These are phyloP conservation scores for Amphipoea lucens DNA, from an alignment of 2,888 invertebrate species.

Conservation along the genomic window DNA sequence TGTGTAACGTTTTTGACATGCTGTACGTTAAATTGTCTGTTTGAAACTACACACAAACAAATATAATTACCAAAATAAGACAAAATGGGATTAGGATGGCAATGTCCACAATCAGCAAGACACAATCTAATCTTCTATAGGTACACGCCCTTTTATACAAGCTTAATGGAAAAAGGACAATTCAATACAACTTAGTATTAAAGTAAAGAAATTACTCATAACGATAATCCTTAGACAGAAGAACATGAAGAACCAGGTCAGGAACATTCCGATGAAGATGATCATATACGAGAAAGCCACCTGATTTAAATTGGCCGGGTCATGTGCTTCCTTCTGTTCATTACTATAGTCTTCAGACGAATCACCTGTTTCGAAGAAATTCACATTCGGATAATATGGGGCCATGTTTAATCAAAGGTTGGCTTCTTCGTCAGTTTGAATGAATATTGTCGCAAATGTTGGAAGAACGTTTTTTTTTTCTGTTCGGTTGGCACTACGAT, in stretches of 20 bases:
- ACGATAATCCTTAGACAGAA: conserved; percentile 81
- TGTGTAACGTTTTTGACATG: neutral
- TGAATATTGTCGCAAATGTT: neutral
- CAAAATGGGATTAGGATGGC: conserved; percentile 5
- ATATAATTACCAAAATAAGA: neutral
- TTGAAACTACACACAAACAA: neutral
- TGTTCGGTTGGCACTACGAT: neutral
- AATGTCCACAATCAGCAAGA: conserved; percentile 9
- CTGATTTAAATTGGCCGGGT: conserved; percentile 69
- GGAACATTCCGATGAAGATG: conserved; percentile 78
- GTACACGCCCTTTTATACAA: conserved; percentile 5
- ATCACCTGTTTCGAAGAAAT: conserved; percentile 46
- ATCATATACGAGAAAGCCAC: conserved; percentile 85
- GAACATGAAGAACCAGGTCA: conserved; percentile 82
- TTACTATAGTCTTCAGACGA: conserved; percentile 55
- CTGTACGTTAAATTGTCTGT: neutral
- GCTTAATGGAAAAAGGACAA: conserved; percentile 7
- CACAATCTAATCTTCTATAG: conserved; percentile 16
- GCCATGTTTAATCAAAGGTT: conserved; percentile 73
- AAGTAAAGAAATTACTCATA: conserved; percentile 72
- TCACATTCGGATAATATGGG: conserved; percentile 74
- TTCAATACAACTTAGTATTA: neutral
- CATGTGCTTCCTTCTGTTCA: conserved; percentile 59
- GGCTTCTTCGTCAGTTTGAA: neutral
- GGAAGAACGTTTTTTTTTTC: neutral